Conservation (phyloP, 2,888 invertebrate species). For the Orthonevra nobilis region DNA sequence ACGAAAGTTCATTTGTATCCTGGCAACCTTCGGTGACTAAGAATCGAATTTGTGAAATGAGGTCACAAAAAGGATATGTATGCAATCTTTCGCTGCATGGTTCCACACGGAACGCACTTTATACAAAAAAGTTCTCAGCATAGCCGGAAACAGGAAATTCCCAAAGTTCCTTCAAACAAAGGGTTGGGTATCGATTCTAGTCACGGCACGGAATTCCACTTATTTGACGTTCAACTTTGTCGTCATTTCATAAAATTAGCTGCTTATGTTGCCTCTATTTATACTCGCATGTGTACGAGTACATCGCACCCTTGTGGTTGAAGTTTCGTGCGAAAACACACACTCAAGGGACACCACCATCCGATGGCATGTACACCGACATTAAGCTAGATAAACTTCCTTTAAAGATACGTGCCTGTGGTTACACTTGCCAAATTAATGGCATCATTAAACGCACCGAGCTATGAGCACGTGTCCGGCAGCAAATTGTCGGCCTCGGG, state of each 20-base stretch:
- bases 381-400: neutral
- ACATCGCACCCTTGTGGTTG: slow-evolving; percentile 1
- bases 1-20: too few species aligned
- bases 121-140: too few species aligned
- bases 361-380: neutral
- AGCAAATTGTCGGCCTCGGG: neutral
- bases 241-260: slow-evolving; percentile 24
- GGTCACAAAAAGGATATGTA: too few species aligned
- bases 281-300: too few species aligned
- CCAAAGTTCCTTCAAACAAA: too few species aligned
- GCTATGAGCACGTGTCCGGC: slow-evolving; percentile 13
- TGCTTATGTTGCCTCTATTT: slow-evolving; percentile 7
- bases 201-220: neutral
- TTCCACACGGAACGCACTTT: too few species aligned
- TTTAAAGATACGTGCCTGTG: neutral
- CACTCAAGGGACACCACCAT: slow-evolving; percentile 7
- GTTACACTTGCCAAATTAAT: slow-evolving; percentile 14
- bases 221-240: neutral
- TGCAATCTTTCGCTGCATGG: too few species aligned
- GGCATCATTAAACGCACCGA: neutral
- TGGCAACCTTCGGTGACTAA: too few species aligned
- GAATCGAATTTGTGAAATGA: too few species aligned
- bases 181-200: too few species aligned
- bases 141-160: too few species aligned
- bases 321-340: slow-evolving; percentile 1